Evolutionary conservation across 2,888 invertebrate genomes (phyloP).

Genomic region (Eugnorisma glareosa): DNA sequence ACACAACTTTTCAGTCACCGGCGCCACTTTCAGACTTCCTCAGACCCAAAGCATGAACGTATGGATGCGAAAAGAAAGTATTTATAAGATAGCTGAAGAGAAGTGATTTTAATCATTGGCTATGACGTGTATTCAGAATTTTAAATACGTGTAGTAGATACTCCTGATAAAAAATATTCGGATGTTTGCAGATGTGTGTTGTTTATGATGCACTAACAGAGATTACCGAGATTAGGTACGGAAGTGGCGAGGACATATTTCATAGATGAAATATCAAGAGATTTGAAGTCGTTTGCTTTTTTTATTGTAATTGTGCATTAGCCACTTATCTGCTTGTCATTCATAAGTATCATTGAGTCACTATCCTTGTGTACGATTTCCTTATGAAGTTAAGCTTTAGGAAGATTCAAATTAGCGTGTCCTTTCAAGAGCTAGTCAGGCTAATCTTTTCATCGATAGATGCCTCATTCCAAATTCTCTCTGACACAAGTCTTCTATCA

Average conservation of each 20-base stretch:
- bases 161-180: not conserved
- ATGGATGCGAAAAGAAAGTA: not conserved
- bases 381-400: constrained; percentile 15
- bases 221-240: not conserved
- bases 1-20: not conserved
- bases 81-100: not conserved
- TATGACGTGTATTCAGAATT: not conserved
- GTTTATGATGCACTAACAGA: constrained; percentile 32
- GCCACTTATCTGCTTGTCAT: constrained; percentile 24
- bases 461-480: not conserved
- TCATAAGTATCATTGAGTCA: constrained; percentile 6
- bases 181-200: not conserved
- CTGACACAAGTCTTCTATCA: not conserved
- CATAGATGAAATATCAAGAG: constrained; percentile 6
- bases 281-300: constrained; percentile 44
- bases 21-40: not conserved
- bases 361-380: constrained; percentile 28
- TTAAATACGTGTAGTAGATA: not conserved
- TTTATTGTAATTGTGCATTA: constrained; percentile 19
- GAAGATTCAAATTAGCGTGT: not conserved
- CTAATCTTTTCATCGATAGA: not conserved
- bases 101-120: not conserved
- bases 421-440: not conserved
- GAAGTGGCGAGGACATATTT: constrained; percentile 39
- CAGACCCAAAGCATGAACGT: not conserved